These are phyloP conservation scores for Mesitornis unicolor DNA, from an alignment of 2,113 vertebrate species.

Conservation along the genomic window DNA sequence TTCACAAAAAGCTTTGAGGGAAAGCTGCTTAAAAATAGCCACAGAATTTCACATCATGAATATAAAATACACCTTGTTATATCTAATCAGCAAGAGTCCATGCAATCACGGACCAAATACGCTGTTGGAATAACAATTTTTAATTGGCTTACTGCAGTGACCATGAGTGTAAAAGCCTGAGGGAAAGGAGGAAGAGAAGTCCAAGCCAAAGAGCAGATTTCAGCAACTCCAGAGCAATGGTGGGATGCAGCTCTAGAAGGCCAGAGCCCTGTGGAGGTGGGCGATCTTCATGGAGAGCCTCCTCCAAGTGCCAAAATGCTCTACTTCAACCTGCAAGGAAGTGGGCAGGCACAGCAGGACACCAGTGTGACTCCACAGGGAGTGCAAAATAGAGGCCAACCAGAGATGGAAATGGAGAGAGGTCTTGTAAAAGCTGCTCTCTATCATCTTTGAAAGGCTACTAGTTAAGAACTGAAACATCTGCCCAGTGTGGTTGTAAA, in stretches of 20 bases:
- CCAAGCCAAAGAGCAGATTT: background rate
- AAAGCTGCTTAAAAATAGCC: conserved; percentile 4
- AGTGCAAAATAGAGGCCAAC: background rate
- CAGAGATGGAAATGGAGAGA: background rate
- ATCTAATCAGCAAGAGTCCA: background rate
- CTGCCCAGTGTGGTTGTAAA: background rate
- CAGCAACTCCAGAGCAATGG: background rate
- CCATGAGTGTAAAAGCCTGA: background rate
- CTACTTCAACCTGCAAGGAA: background rate
- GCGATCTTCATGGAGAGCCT: background rate
- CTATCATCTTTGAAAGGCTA: background rate
- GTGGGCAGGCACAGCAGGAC: background rate
- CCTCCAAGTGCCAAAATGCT: background rate
- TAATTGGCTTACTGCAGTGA: background rate
- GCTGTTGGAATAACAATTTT: background rate
- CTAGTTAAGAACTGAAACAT: background rate
- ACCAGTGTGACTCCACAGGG: background rate
- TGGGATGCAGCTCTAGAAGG: background rate
- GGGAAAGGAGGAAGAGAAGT: background rate
- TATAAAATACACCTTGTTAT: background rate
- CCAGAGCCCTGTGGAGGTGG: background rate
- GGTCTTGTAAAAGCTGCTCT: background rate
- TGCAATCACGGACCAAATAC: background rate
- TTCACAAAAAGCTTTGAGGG: background rate
- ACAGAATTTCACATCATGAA: background rate